phyloP scores from a whole-genome alignment of 2,113 vertebrate genomes.

The Paramormyrops kingsleyae region DNA sequence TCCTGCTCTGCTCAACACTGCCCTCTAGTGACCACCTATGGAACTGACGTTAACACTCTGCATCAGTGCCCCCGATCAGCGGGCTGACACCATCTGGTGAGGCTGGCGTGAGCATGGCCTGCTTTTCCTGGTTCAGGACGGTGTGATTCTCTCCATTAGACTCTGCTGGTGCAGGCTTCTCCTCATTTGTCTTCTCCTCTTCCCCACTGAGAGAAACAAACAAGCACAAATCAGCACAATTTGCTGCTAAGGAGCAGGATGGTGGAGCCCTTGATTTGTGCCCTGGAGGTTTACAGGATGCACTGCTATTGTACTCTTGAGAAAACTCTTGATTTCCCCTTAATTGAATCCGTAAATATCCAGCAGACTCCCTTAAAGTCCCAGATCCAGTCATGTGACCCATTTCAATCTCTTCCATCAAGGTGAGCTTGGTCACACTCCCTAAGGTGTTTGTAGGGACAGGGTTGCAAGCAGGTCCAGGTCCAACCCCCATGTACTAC shows the following conservation, averaged over 20 bases:
- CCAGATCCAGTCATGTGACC: not conserved
- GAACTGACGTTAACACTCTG: conserved; percentile 47
- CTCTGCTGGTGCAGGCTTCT: conserved; percentile 25
- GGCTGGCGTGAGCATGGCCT: conserved; percentile 17
- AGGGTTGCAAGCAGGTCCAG: not conserved
- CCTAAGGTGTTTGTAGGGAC: not conserved
- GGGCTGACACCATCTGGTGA: conserved; percentile 24
- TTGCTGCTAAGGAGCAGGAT: not conserved
- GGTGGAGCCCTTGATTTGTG: not conserved
- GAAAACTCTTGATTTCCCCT: not conserved
- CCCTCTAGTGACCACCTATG: conserved; percentile 17
- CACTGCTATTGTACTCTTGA: not conserved
- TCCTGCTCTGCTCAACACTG: conserved; percentile 7
- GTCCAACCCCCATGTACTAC: not conserved
- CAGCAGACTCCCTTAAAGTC: not conserved
- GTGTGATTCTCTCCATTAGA: conserved; percentile 40
- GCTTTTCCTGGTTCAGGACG: conserved; percentile 11
- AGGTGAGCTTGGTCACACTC: not conserved
- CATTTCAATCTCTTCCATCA: not conserved
- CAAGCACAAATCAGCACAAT: not conserved
- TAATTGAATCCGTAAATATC: not conserved
- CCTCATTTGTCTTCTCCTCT: conserved; percentile 10
- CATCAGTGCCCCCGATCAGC: conserved; percentile 37
- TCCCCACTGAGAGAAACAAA: conserved; percentile 36
- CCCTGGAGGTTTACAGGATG: not conserved